Evolutionary conservation across 2,797 vertebrate genomes (phyloP).

Genomic region (Enteromius trimaculatus): DNA sequence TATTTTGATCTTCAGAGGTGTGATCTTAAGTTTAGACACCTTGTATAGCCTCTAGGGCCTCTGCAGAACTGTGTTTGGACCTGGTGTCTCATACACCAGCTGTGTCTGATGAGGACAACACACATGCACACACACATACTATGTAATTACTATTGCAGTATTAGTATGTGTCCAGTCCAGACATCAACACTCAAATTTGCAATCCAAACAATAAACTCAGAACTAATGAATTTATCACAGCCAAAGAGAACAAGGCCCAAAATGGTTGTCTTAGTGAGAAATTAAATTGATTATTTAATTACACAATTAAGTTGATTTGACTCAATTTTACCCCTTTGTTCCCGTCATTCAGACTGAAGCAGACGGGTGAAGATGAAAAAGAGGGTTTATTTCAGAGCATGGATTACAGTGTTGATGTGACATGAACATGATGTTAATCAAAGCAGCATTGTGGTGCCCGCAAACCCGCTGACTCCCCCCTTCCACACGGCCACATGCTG

Average conservation of each 20-base stretch:
- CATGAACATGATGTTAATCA: conserved; percentile 55
- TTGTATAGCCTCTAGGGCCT: conserved; percentile 11
- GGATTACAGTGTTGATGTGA: conserved; percentile 51
- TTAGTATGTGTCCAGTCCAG: conserved; percentile 12
- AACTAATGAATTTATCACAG: conserved; percentile 13
- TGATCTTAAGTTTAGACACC: conserved; percentile 26
- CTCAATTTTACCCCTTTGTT: conserved; percentile 28
- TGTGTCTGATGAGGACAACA: neutral
- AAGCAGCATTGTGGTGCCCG: conserved; percentile 46
- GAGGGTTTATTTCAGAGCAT: conserved; percentile 7
- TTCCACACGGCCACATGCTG: conserved; percentile 45
- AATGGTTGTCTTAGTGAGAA: conserved; percentile 7
- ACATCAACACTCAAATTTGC: neutral
- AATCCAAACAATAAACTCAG: neutral
- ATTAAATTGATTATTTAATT: conserved; percentile 31
- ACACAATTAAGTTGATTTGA: conserved; percentile 39
- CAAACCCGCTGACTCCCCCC: conserved; percentile 47
- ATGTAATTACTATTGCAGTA: neutral
- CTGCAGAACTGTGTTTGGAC: conserved; percentile 2
- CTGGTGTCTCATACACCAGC: neutral
- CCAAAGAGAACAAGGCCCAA: neutral
- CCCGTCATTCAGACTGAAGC: neutral
- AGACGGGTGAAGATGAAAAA: conserved; percentile 16
- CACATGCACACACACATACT: neutral
- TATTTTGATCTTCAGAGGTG: conserved; percentile 16